Percentiles rank a stretch among this genome's conserved stretches.
Evolutionary conservation across 2,797 vertebrate genomes (phyloP).

Genomic region (Kryptolebias ocellatus): DNA sequence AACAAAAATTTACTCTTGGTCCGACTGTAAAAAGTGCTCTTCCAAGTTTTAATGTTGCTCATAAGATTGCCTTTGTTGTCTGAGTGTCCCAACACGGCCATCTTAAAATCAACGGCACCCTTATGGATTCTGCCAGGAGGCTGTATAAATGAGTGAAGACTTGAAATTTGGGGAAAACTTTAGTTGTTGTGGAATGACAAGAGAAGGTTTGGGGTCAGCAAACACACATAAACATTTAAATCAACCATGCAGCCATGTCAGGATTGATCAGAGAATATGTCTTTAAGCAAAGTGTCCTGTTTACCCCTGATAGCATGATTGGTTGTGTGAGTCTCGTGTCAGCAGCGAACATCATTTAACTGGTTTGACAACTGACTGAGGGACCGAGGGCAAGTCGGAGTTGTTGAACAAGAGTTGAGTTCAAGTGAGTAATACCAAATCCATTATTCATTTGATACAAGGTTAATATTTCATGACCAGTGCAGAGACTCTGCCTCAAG

Average conservation of each 20-base stretch:
- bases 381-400: constrained; percentile 25
- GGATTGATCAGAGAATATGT: constrained; percentile 6
- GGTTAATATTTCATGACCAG: constrained; percentile 70
- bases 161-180: neutral
- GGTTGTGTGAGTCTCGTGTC: constrained; percentile 35
- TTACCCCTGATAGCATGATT: constrained; percentile 14
- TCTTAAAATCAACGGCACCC: no score
- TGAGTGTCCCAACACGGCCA: no score
- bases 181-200: neutral
- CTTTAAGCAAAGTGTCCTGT: constrained; percentile 6
- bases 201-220: neutral
- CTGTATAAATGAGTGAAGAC: constrained; percentile 13
- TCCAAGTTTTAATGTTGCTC: neutral
- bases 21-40: neutral
- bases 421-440: constrained; percentile 57
- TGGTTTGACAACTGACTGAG: constrained; percentile 37
- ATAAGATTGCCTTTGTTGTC: neutral
- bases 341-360: constrained; percentile 6
- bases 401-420: constrained; percentile 29
- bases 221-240: constrained; percentile 12
- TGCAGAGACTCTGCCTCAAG: constrained; percentile 42
- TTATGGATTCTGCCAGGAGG: neutral
- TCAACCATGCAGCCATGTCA: constrained; percentile 9
- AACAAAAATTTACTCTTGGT: no score
- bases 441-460: constrained; percentile 58